These are phyloP conservation scores for Myzus persicae DNA, from an alignment of 1,140 invertebrate species.

Conservation along the genomic window DNA sequence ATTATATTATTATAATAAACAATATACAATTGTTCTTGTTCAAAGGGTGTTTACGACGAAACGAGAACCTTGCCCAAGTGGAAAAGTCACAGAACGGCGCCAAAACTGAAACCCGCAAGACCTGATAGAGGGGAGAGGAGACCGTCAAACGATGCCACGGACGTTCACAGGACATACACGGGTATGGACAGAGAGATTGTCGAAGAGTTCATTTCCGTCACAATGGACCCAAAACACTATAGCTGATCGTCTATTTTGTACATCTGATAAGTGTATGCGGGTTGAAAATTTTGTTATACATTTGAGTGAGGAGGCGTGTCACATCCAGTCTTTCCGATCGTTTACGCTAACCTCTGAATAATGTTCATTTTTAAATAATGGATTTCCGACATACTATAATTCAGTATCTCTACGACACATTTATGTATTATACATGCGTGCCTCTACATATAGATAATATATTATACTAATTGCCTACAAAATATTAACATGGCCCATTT, in stretches of 20 bases:
- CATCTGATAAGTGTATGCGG: neutral
- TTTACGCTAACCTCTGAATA: neutral
- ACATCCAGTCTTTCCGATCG: neutral
- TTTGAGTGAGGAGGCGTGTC: neutral
- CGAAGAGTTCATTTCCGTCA: conserved; percentile 70
- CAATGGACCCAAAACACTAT: conserved; percentile 64
- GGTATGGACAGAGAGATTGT: conserved; percentile 70
- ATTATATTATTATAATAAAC: neutral
- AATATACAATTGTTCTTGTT: neutral
- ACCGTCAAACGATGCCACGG: conserved; percentile 60
- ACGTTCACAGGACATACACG: conserved; percentile 69
- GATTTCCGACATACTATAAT: neutral
- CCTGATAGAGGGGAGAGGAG: conserved; percentile 41
- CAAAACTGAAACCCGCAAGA: neutral
- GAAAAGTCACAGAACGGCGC: neutral
- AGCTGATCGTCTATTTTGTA: neutral
- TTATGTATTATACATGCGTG: neutral
- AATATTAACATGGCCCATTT: neutral
- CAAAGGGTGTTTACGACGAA: neutral
- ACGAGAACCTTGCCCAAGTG: conserved; percentile 16
- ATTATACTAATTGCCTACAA: neutral
- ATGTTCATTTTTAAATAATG: neutral
- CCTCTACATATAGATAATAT: neutral
- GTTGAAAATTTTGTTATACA: neutral
- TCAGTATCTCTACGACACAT: neutral